These are phyloP conservation scores for Pycnonotus jocosus DNA, from an alignment of 2,113 vertebrate genomes.

Conservation along the genomic window DNA sequence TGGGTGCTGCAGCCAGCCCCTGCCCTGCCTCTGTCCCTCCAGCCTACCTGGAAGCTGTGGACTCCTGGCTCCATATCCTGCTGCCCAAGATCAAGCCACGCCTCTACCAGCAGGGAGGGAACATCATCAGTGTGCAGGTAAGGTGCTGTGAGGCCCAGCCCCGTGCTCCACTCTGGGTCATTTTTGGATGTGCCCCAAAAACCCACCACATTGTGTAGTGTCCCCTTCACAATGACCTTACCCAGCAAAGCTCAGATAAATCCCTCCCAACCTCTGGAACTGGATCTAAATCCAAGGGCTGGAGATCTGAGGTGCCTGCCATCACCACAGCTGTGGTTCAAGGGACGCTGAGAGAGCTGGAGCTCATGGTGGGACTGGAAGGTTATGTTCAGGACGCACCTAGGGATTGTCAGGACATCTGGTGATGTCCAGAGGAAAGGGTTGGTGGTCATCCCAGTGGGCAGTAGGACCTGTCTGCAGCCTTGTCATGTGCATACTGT, in stretches of 20 bases:
- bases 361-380: neutral
- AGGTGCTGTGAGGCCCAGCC: neutral
- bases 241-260: neutral
- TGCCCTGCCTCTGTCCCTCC: neutral
- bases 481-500: neutral
- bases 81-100: slow-evolving; percentile 85
- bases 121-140: slow-evolving; percentile 95
- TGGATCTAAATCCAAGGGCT: neutral
- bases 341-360: neutral
- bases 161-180: neutral
- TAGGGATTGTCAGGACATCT: neutral
- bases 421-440: neutral
- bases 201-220: neutral
- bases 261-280: neutral
- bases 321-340: neutral
- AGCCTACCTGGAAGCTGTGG: slow-evolving; percentile 88
- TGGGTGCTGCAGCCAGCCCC: neutral
- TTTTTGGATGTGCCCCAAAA: neutral
- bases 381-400: neutral
- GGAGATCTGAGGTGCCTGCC: neutral
- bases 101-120: slow-evolving; percentile 88
- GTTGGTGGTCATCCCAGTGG: neutral
- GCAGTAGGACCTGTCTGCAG: neutral
- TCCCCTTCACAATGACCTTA: neutral
- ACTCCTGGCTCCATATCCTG: slow-evolving; percentile 86